Percentiles rank a stretch among this genome's conserved stretches.
phyloP scores from a whole-genome alignment of 1,140 invertebrate genomes.

The Daktulosphaira vitifoliae region DNA sequence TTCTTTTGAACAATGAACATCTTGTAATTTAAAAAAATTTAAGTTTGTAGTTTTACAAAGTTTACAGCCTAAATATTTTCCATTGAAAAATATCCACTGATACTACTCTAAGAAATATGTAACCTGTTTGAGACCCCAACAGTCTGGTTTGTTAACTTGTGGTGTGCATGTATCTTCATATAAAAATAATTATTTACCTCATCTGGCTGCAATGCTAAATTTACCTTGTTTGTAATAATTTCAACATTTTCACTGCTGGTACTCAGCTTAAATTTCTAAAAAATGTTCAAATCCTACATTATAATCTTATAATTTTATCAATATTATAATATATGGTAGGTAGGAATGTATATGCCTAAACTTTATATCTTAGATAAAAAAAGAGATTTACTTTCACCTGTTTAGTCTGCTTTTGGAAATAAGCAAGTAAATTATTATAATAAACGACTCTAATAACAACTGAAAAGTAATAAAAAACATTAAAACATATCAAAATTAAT shows the following conservation, averaged over 20 bases:
- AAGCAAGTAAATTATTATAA: too few species aligned
- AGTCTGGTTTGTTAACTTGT: not conserved
- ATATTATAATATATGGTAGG: too few species aligned
- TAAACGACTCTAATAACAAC: too few species aligned
- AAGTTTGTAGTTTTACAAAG: not conserved
- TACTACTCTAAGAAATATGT: slow-evolving; percentile 3
- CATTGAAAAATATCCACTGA: not conserved
- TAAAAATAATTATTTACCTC: not conserved
- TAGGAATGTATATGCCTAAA: too few species aligned
- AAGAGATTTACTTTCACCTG: too few species aligned
- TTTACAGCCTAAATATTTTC: not conserved
- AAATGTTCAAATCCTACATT: not conserved
- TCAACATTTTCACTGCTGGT: not conserved
- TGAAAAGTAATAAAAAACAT: too few species aligned
- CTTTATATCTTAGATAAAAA: too few species aligned
- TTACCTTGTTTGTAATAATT: not conserved
- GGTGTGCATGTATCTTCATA: not conserved
- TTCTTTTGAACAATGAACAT: not conserved
- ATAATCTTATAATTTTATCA: not conserved
- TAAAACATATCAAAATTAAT: too few species aligned
- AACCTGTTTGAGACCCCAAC: slow-evolving; percentile 6
- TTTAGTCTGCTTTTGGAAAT: too few species aligned
- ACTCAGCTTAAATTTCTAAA: not conserved
- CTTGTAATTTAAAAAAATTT: not conserved
- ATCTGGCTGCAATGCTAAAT: not conserved